Base-by-base conservation (phyloP, 2,888 invertebrate genomes). In the Pyrrhosoma nymphula region DNA sequence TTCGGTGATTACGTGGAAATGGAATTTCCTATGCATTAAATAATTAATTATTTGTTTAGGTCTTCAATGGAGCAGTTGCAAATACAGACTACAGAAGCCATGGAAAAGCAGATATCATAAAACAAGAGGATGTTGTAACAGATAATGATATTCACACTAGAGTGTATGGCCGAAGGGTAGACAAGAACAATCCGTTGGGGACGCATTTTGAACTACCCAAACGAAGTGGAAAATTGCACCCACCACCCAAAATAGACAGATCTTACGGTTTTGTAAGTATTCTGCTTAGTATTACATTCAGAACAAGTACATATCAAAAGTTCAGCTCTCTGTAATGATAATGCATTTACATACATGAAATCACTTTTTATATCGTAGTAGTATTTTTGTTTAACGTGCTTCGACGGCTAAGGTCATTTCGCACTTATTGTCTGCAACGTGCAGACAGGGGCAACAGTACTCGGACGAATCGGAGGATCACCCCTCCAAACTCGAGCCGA, bases 101-200 rank as follows among this genome's bases (percentile, higher is more conserved):
- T 12, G 8, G 10, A 47, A 39, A 20, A 26, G 26, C 35, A n/a
- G 47, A 39, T n/a, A 47, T 55, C 63, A 47, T 47, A 23, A 16
- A 23, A 18, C 26, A 47, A 47, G 47, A 93, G 30, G 12, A 39
- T 47, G 30, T 14, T 16, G n/a, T 47, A 26, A 63, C 47, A 47
- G 6, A 55, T 47, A 12, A 96, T n/a, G 90, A 63, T 88, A 60
- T 63, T 20, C 2, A 39, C n/a, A 56, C 47, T 0, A n/a, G n/a
- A 93, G 93, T 69, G 26, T 47, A 93, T 75, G 93, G 93, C 75
- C 47, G n/a, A 93, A 39, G 69, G 16, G 16, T 26, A 2, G 35
- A 93, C n/a, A 18, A n/a, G 47, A 39, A 75, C 0, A 63, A 93
- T 69, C 69, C 69, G 23, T 23, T 93, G 69, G 93, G 93, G 47